Evolutionary conservation across 2,113 vertebrate genomes (phyloP).

Genomic region (Callospermophilus lateralis): DNA sequence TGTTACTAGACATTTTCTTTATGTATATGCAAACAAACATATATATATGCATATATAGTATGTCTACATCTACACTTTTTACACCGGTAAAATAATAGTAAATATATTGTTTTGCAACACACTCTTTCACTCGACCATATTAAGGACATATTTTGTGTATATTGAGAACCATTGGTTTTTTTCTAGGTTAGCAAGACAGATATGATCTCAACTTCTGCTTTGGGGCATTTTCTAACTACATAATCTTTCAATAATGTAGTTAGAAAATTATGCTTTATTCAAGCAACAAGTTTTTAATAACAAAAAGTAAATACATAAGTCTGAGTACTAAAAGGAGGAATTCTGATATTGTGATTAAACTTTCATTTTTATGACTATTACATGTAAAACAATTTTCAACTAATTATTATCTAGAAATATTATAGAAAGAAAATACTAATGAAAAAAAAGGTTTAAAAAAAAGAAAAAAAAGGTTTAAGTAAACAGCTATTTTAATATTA

Average conservation of each 20-base stretch:
- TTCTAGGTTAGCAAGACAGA: neutral
- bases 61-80: neutral
- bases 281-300: neutral
- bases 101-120: neutral
- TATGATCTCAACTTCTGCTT: neutral
- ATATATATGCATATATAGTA: neutral
- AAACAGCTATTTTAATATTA: constrained; percentile 34
- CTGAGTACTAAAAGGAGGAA: neutral
- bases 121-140: neutral
- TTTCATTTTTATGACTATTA: neutral
- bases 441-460: constrained; percentile 44
- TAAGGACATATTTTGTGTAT: neutral
- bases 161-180: neutral
- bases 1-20: neutral
- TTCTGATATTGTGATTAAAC: neutral
- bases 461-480: constrained; percentile 35
- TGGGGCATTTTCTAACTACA: neutral
- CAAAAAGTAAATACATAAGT: neutral
- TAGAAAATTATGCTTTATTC: constrained; percentile 6
- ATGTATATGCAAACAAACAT: neutral
- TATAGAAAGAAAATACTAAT: constrained; percentile 32
- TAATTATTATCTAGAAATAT: neutral
- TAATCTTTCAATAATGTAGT: neutral
- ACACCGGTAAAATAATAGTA: neutral
- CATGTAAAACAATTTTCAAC: neutral